Conservation (phyloP, 2,888 invertebrate genomes). For the Aromia moschata region DNA sequence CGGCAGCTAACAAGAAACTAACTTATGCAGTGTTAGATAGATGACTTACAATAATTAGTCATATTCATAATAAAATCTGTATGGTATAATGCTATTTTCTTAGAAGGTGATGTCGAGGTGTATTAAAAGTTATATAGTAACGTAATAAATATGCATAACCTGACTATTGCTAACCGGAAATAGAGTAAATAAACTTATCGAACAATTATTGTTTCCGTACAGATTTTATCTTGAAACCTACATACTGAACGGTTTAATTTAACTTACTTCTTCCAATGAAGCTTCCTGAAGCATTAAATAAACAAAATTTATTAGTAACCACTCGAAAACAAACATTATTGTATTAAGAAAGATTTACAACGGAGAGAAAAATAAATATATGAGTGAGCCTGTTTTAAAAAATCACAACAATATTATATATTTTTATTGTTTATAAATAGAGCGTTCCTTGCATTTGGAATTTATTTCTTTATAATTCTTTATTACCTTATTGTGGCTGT, state of each 20-base stretch:
- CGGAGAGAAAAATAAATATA: conserved; percentile 17
- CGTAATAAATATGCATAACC: background rate
- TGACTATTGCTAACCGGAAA: background rate
- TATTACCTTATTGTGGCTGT: no score
- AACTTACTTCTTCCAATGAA: conserved; percentile 97
- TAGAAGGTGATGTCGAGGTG: background rate
- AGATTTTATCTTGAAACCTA: conserved; percentile 20
- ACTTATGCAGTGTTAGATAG: background rate
- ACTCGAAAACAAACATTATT: conserved; percentile 17
- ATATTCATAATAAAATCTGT: background rate
- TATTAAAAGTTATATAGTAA: background rate
- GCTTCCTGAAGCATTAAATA: conserved; percentile 74
- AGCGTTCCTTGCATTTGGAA: no score
- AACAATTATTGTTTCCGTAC: conserved; percentile 7
- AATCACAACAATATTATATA: no score
- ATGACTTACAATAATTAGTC: no score
- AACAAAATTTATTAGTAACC: conserved; percentile 37
- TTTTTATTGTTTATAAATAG: no score
- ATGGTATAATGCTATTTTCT: background rate
- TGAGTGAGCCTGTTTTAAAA: no score
- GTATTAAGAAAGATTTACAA: conserved; percentile 12
- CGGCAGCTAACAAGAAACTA: conserved; percentile 2
- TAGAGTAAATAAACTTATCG: no score
- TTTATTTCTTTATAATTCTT: no score
- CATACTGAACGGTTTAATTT: conserved; percentile 6